Conservation (phyloP, 2,797 vertebrate genomes). For the Tamandua tetradactyla region DNA sequence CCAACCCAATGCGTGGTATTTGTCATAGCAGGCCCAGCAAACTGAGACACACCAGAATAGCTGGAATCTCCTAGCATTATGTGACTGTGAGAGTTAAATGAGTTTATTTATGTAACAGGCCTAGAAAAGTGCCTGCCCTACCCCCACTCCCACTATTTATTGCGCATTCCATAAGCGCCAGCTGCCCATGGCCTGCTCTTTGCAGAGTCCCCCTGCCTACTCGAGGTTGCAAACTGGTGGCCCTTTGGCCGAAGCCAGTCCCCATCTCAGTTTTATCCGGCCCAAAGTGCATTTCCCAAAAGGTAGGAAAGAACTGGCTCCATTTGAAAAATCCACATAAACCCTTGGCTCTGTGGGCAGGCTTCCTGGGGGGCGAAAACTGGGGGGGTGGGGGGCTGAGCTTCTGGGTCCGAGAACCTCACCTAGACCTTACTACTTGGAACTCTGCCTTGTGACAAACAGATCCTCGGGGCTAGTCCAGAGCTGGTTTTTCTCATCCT, state of each 20-base stretch:
- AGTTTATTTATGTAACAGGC: neutral
- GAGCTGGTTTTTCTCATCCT: neutral
- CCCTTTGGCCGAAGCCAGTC: neutral
- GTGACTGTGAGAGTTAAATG: neutral
- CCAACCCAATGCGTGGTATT: too few species aligned
- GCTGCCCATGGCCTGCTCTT: accelerated
- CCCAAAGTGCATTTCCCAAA: neutral
- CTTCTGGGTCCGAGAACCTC: neutral
- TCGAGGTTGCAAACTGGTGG: neutral
- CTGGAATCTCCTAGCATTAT: neutral
- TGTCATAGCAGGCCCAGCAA: too few species aligned
- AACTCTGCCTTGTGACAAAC: neutral
- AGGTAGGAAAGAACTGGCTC: neutral
- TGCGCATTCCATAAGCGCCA: neutral
- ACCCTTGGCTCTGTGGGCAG: neutral
- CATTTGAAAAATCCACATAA: neutral
- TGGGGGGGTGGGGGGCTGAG: neutral
- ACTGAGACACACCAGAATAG: neutral
- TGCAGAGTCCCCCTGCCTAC: too few species aligned
- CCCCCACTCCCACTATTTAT: neutral
- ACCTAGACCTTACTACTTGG: neutral
- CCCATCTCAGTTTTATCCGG: neutral
- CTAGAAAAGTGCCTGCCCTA: neutral
- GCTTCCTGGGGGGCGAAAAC: neutral
- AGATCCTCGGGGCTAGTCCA: neutral